Evolutionary conservation across 2,113 vertebrate species (phyloP).

Genomic region (Megaceryle torquata): DNA sequence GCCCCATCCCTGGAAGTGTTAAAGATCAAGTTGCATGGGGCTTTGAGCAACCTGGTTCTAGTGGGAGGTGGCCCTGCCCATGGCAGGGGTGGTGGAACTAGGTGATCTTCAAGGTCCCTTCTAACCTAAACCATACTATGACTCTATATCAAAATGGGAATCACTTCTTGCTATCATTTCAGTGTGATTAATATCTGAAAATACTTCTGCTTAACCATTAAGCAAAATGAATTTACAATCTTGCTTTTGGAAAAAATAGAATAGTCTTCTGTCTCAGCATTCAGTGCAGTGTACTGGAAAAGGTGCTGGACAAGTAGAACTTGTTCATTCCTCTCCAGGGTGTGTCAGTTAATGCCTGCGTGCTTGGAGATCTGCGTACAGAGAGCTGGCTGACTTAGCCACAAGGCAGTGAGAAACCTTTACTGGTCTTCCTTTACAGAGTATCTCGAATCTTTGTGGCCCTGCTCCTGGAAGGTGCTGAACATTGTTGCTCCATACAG

Average conservation of each 20-base stretch:
- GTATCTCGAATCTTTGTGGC: neutral
- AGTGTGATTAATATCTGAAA: neutral
- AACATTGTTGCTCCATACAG: fast-evolving
- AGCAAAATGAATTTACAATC: neutral
- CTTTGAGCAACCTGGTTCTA: neutral
- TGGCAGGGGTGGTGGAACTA: neutral
- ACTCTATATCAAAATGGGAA: neutral
- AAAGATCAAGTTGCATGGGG: neutral
- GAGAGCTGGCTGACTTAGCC: neutral
- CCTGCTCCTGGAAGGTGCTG: neutral
- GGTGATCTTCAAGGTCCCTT: neutral
- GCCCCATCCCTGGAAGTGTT: neutral
- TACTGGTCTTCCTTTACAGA: neutral
- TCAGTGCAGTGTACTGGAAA: neutral
- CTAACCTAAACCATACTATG: neutral
- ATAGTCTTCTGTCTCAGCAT: neutral
- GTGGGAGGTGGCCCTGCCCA: neutral
- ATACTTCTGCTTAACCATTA: neutral
- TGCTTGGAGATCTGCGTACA: neutral
- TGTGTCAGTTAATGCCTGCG: neutral
- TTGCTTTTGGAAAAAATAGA: neutral
- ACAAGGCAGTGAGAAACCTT: fast-evolving
- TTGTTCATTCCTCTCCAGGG: neutral
- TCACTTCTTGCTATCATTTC: neutral
- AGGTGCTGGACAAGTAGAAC: neutral